These are phyloP conservation scores for Pammene fasciana DNA, from an alignment of 2,888 invertebrate species.

Conservation along the genomic window DNA sequence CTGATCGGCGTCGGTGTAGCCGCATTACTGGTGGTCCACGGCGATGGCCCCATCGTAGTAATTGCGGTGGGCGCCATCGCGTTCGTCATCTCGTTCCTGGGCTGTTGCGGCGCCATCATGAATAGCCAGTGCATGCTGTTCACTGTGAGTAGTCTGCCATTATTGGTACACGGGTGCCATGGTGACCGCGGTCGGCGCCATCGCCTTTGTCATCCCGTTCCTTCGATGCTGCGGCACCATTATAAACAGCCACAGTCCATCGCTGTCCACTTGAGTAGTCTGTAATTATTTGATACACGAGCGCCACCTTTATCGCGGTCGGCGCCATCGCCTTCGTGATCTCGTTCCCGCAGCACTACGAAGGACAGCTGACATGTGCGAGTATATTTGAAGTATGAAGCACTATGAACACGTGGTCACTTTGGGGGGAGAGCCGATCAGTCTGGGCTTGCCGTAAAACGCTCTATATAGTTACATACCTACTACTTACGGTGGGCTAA, in stretches of 20 bases:
- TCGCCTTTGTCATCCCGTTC: constrained; percentile 33
- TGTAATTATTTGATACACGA: too few species aligned
- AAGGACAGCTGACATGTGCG: too few species aligned
- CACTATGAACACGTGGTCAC: too few species aligned
- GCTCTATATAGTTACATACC: too few species aligned
- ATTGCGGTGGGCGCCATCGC: constrained; percentile 29
- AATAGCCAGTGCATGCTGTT: constrained; percentile 28
- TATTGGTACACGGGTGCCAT: background rate
- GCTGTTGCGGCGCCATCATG: constrained; percentile 36
- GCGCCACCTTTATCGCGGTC: too few species aligned
- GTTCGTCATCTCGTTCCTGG: constrained; percentile 32
- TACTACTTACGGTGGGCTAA: too few species aligned
- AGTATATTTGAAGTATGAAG: too few species aligned
- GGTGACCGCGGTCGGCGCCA: constrained; percentile 20
- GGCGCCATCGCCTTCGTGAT: too few species aligned
- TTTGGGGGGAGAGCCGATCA: too few species aligned
- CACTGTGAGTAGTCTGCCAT: constrained; percentile 6
- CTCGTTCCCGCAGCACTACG: too few species aligned
- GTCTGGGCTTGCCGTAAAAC: too few species aligned
- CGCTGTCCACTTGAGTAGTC: constrained; percentile 19
- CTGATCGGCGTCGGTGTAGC: constrained; percentile 22
- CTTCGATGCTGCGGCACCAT: constrained; percentile 34
- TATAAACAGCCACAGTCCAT: constrained; percentile 27
- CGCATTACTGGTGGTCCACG: background rate
- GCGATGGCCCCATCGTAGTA: constrained; percentile 9